Evolutionary conservation across 2,888 invertebrate genomes (phyloP).

Genomic region (Acanthosepion esculentum): DNA sequence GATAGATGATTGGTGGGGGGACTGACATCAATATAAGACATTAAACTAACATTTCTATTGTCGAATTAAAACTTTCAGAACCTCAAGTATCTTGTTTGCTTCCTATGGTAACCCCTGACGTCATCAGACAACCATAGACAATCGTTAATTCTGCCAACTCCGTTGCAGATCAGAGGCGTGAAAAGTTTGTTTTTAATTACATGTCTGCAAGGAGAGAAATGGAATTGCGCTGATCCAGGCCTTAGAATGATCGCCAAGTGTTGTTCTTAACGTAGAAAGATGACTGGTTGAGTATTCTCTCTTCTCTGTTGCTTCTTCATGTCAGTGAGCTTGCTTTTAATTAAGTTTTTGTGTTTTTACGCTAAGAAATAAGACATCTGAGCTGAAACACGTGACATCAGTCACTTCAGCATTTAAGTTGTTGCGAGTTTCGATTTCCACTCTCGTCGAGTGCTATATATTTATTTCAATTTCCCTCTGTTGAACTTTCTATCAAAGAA

Average conservation of each 20-base stretch:
- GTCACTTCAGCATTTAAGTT: too few relatives aligned
- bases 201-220: not conserved
- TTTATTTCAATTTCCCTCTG: too few relatives aligned
- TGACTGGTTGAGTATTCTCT: too few relatives aligned
- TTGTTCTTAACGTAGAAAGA: not conserved
- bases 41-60: not conserved
- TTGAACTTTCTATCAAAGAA: too few relatives aligned
- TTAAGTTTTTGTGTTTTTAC: too few relatives aligned
- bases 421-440: too few relatives aligned
- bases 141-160: not conserved
- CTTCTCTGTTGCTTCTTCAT: too few relatives aligned
- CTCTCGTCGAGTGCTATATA: too few relatives aligned
- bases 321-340: too few relatives aligned
- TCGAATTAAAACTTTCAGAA: not conserved
- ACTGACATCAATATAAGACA: not conserved
- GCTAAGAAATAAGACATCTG: too few relatives aligned
- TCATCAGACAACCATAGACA: not conserved
- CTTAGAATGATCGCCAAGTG: not conserved
- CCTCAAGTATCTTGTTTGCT: not conserved
- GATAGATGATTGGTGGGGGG: too few relatives aligned
- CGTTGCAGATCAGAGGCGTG: not conserved
- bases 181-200: not conserved
- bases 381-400: too few relatives aligned
- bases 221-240: not conserved
- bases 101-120: not conserved